These are phyloP conservation scores for Petrocephalus sullivani DNA, from an alignment of 2,797 vertebrate genomes.

Conservation along the genomic window DNA sequence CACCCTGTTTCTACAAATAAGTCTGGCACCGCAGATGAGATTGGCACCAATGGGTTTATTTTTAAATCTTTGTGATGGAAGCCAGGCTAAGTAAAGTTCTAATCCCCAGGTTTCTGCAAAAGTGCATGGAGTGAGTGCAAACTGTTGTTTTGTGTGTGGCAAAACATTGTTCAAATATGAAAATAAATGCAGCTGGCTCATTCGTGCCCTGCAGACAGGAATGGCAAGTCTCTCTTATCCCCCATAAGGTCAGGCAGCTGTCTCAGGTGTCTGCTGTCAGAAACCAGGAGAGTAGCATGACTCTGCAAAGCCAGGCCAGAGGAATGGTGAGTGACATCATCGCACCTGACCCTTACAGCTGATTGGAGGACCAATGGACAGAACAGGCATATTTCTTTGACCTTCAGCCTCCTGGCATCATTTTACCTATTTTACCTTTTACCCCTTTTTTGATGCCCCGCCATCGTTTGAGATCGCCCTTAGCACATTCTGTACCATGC, in stretches of 20 bases:
- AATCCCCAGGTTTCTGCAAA: background rate
- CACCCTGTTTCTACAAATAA: background rate
- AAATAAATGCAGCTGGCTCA: background rate
- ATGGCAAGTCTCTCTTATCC: background rate
- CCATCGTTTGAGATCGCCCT: background rate
- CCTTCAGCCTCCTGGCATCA: background rate
- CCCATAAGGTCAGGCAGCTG: background rate
- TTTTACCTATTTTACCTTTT: background rate
- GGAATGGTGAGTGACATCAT: background rate
- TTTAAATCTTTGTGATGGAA: background rate
- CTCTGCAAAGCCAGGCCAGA: background rate
- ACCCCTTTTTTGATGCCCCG: background rate
- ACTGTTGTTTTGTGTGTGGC: conserved; percentile 1
- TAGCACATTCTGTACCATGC: background rate
- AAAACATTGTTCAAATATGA: background rate
- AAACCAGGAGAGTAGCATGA: background rate
- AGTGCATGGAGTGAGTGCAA: background rate
- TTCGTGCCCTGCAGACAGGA: background rate
- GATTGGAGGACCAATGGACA: background rate
- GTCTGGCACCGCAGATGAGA: background rate
- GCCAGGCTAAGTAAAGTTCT: background rate
- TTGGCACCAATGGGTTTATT: background rate
- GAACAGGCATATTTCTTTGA: background rate
- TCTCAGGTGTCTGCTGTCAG: background rate
- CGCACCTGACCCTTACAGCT: background rate